Evolutionary conservation across 2,888 invertebrate species (phyloP).

Genomic region (Amphiduros pacificus): DNA sequence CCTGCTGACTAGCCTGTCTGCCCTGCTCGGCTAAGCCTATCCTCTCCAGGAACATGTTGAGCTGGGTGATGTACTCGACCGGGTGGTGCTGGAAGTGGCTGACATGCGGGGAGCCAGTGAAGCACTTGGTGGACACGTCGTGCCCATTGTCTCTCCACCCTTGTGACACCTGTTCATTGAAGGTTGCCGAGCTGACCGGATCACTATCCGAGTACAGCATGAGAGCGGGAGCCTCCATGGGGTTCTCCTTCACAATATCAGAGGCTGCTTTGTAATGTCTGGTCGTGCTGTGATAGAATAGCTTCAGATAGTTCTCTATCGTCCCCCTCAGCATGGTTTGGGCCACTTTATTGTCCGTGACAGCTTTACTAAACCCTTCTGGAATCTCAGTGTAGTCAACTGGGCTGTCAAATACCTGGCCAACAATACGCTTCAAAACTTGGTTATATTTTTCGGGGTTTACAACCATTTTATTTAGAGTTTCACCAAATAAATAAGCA

Average conservation of each 20-base stretch:
- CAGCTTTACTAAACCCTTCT: constrained; percentile 62
- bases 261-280: constrained; percentile 78
- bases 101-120: constrained; percentile 77
- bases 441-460: constrained; percentile 61
- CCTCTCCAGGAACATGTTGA: constrained; percentile 67
- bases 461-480: constrained; percentile 66
- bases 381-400: constrained; percentile 65
- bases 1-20: too few species aligned
- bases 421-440: constrained; percentile 64
- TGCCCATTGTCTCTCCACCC: constrained; percentile 8
- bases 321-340: constrained; percentile 61
- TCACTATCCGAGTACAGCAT: constrained; percentile 74
- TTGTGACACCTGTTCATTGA: constrained; percentile 65
- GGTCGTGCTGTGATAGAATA: constrained; percentile 81
- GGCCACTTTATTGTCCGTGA: constrained; percentile 62
- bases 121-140: constrained; percentile 70
- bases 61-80: constrained; percentile 68
- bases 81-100: constrained; percentile 70
- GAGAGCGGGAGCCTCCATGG: constrained; percentile 75
- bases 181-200: constrained; percentile 75
- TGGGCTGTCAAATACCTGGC: constrained; percentile 89
- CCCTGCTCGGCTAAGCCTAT: constrained; percentile 30
- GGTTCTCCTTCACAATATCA: constrained; percentile 79
- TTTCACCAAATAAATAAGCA: constrained; percentile 86
- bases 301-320: constrained; percentile 70